phyloP scores from a whole-genome alignment of 1,140 invertebrate genomes.

The Cydia pomonella region DNA sequence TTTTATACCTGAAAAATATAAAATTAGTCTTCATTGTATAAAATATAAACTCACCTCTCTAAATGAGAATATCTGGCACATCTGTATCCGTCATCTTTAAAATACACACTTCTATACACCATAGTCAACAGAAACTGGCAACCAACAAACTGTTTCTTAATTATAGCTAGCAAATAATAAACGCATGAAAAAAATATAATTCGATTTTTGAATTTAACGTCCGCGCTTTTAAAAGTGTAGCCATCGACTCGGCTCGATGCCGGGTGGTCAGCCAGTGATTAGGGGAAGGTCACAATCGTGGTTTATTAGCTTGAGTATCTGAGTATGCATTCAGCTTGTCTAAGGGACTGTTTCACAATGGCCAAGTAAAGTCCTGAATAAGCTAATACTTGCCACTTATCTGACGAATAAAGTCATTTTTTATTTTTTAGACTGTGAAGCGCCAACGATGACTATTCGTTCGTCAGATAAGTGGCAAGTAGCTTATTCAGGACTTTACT shows the following conservation, averaged over 20 bases:
- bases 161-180: not conserved
- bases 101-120: constrained; percentile 40
- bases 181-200: not conserved
- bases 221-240: constrained; percentile 5
- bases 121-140: constrained; percentile 23
- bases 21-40: not conserved
- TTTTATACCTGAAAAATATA: too few species aligned
- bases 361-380: too few species aligned
- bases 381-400: too few species aligned
- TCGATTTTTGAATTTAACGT: constrained; percentile 4
- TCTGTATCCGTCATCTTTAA: constrained; percentile 35
- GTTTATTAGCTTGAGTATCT: not conserved
- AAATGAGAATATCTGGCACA: constrained; percentile 3
- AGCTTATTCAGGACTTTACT: too few species aligned
- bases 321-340: not conserved
- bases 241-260: not conserved
- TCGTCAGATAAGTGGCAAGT: too few species aligned
- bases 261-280: not conserved
- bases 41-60: not conserved
- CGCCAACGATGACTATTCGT: too few species aligned
- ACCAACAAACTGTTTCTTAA: not conserved
- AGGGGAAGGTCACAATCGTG: not conserved
- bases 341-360: too few species aligned
- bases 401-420: too few species aligned
- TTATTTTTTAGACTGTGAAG: too few species aligned